Evolutionary conservation across 2,797 vertebrate species (phyloP).

Genomic region (Pipistrellus pipistrellus): DNA sequence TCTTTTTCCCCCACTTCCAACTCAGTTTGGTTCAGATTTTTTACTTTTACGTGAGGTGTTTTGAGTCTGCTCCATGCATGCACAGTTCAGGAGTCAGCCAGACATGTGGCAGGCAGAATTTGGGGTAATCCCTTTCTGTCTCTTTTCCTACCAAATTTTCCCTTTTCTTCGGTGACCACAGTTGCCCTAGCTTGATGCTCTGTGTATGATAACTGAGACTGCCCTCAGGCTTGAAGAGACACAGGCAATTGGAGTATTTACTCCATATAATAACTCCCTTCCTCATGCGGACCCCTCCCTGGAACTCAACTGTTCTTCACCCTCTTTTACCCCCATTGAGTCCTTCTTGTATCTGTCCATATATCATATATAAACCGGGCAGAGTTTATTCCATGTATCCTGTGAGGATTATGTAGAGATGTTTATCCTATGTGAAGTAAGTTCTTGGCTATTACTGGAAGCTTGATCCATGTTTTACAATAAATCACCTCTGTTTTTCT

Average conservation of each 20-base stretch:
- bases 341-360: neutral
- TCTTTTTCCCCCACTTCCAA: neutral
- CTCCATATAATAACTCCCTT: accelerated
- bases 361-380: neutral
- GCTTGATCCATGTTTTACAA: neutral
- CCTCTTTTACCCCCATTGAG: neutral
- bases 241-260: neutral
- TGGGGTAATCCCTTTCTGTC: neutral
- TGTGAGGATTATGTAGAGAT: neutral
- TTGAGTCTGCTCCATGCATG: neutral
- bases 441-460: neutral
- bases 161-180: neutral
- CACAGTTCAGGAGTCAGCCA: neutral
- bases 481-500: neutral
- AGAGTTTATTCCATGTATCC: neutral
- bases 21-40: neutral
- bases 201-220: neutral
- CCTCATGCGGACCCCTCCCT: accelerated
- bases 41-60: neutral
- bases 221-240: neutral
- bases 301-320: neutral
- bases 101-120: neutral
- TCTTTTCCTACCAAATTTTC: neutral
- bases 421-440: neutral
- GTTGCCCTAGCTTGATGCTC: neutral